Evolutionary conservation across 1,140 invertebrate species (phyloP).

Genomic region (Achatina immaculata): DNA sequence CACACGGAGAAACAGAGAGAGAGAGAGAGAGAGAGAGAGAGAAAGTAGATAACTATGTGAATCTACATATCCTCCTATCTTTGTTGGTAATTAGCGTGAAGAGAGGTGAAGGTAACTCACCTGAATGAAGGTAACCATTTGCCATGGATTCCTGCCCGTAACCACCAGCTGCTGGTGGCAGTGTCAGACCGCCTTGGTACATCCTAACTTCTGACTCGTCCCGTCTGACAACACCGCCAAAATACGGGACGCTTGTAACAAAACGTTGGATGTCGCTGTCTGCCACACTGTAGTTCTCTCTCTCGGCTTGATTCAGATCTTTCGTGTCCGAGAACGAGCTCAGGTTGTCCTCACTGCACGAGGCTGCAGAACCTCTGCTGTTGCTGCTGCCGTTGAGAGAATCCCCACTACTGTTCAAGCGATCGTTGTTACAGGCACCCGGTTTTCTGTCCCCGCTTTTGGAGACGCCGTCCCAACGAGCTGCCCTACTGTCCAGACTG

Average conservation of each 20-base stretch:
- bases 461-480: neutral
- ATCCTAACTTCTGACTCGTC: neutral
- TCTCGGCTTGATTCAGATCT: neutral
- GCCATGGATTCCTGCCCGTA: conserved; percentile 18
- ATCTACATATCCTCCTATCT: no score
- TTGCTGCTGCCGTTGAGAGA: neutral
- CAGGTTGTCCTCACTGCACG: neutral
- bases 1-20: no score
- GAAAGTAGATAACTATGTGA: no score
- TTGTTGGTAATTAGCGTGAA: no score
- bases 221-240: neutral
- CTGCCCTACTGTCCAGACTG: conserved; percentile 6
- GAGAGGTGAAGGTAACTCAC: no score
- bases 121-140: conserved; percentile 32
- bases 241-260: neutral
- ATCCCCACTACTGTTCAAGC: neutral
- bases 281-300: neutral
- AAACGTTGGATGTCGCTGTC: conserved; percentile 5
- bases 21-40: no score
- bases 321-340: neutral
- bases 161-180: neutral
- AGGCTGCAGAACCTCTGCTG: neutral
- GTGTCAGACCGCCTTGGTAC: conserved; percentile 29
- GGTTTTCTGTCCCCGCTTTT: neutral
- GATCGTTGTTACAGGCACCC: no score